Base-by-base conservation (phyloP, 2,888 invertebrate genomes). In the Xylota segnis region DNA sequence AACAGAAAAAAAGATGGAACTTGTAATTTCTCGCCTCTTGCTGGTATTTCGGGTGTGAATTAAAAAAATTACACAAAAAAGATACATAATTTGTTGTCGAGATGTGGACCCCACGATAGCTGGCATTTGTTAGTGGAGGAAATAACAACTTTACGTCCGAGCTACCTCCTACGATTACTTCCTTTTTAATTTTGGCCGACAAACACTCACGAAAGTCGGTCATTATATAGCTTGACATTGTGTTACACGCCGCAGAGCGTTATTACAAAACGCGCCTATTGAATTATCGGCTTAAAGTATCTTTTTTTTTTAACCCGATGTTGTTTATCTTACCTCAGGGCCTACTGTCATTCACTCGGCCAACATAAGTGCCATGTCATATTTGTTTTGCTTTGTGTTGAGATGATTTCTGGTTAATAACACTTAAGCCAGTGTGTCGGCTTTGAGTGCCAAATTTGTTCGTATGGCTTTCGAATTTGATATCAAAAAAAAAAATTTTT, bases 251-350 rank as follows among this genome's bases (percentile, higher is more conserved):
- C 58, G n/a, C 32, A 75, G 47, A 74, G 52, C 34, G 14, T 54
- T 74, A 83, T 78, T 78, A 83, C 72, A 78, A 78, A 83, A 78
- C 63, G 68, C 52, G 32, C 58, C 56, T 50, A 68, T 78, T 54
- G 68, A 74, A 83, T 83, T 78, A 83, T 83, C 71, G 61, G 76
- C 78, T 78, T 72, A 68, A 45, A 54, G 71, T 54, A 58, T 72
- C 54, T 65, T 59, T 66, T 16, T 40, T 32, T 9, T 14, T n/a
- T 14, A 7, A 32, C 45, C 12, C 74, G 66, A 29, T 14, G 37
- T 18, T 76, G 83, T 83, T 74, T 68, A 61, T 50, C 78, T 71
- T 68, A 56, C 61, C 61, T 32, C 40, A 47, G 61, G 72, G 61
- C 72, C 83, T 56, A 61, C 78, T 83, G 78, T 68, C 78, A 74